A percentile compares a stretch with the other conserved stretches of the same genome.
Evolutionary conservation across 2,888 invertebrate species (phyloP).

Genomic region (Drosophila parthenogenetica): DNA sequence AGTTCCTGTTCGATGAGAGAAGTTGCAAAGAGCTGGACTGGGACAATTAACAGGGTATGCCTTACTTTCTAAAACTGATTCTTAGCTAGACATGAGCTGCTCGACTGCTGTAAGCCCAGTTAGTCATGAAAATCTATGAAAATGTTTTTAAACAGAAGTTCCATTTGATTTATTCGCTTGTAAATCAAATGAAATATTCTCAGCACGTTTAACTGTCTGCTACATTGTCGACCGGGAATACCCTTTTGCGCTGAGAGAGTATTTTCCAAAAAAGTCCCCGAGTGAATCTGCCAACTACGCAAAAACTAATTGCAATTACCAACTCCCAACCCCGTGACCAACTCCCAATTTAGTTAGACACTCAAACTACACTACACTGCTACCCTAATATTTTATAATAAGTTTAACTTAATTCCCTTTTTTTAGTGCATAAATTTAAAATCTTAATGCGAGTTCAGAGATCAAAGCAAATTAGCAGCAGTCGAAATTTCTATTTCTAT

Average conservation of each 20-base stretch:
- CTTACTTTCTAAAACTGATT: no score
- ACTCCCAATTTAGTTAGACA: constrained; percentile 17
- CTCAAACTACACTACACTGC: neutral
- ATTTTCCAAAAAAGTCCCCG: constrained; percentile 34
- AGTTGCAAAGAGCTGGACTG: neutral
- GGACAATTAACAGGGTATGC: constrained; percentile 1
- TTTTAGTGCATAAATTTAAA: neutral
- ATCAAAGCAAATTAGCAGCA: constrained; percentile 26
- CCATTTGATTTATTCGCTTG: constrained; percentile 1
- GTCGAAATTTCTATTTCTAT: constrained; percentile 3
- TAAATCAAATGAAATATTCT: constrained; percentile 2
- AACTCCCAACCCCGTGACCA: constrained; percentile 60
- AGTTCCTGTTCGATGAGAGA: constrained; percentile 17
- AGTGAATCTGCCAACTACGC: constrained; percentile 7
- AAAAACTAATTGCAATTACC: constrained; percentile 40
- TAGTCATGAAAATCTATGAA: no score
- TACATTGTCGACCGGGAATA: constrained; percentile 18
- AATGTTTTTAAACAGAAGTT: constrained; percentile 18
- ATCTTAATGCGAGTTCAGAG: constrained; percentile 16
- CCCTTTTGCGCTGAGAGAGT: neutral
- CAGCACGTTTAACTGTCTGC: neutral
- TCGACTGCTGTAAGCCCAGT: no score
- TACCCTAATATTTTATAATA: neutral
- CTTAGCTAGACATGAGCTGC: no score
- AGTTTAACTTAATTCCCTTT: neutral